Conservation (phyloP, 2,113 vertebrate species). For the Australoheros scitulus region DNA sequence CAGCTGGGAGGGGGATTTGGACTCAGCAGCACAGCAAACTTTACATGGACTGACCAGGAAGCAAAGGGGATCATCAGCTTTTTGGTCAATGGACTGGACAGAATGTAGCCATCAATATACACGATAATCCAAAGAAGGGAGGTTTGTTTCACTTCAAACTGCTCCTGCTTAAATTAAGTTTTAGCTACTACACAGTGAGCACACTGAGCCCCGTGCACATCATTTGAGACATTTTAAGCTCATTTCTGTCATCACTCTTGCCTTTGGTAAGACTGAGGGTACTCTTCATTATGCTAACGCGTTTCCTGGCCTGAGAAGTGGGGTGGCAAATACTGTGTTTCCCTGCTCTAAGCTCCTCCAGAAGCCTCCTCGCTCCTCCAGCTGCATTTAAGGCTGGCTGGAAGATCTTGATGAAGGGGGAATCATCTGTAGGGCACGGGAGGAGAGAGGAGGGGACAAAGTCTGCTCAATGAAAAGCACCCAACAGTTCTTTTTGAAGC, state of each 20-base stretch:
- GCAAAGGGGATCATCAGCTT: neutral
- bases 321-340: neutral
- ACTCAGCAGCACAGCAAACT: conserved; percentile 1
- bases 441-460: neutral
- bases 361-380: too few species aligned
- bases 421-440: neutral
- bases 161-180: neutral
- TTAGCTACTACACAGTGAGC: neutral
- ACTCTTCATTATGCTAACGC: neutral
- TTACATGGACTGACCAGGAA: neutral
- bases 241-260: neutral
- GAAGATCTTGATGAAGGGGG: neutral
- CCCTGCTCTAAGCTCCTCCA: neutral
- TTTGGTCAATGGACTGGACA: conserved; percentile 27
- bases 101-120: neutral
- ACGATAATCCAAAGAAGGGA: neutral
- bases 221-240: neutral
- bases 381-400: neutral
- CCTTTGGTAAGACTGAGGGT: conserved; percentile 47
- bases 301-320: neutral
- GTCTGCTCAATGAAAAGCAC: neutral
- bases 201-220: neutral
- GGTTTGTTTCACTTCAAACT: neutral
- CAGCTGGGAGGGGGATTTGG: neutral
- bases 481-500: neutral